Percentiles rank a stretch among this genome's conserved stretches.
Evolutionary conservation across 2,797 vertebrate species (phyloP).

Genomic region (Masticophis lateralis): DNA sequence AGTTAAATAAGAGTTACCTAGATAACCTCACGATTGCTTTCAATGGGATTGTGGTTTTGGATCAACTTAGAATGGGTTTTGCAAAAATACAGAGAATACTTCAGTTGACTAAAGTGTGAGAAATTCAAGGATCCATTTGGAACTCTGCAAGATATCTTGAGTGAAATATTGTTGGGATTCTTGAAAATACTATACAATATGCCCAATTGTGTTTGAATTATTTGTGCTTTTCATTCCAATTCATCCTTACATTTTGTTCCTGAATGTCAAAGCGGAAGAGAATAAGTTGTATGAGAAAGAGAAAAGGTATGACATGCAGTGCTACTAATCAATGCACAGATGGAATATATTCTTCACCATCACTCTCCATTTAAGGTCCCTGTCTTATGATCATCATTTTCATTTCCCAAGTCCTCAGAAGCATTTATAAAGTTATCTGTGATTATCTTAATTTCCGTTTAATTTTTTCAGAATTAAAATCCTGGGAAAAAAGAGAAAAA

Average conservation of each 20-base stretch:
- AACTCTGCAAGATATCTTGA: background rate
- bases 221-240: background rate
- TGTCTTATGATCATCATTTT: background rate
- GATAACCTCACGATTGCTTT: background rate
- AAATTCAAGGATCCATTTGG: background rate
- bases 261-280: background rate
- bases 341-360: background rate
- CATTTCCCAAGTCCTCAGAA: background rate
- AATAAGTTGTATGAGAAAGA: background rate
- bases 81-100: background rate
- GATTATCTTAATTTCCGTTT: background rate
- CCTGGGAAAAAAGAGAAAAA: background rate
- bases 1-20: background rate
- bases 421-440: background rate
- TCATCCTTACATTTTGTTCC: background rate
- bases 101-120: background rate
- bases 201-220: background rate
- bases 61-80: background rate
- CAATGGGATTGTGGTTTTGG: background rate
- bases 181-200: background rate
- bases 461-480: background rate
- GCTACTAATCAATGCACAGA: background rate
- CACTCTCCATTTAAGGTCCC: background rate
- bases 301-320: no score
- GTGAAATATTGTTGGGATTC: background rate